A percentile compares a stretch with the other conserved stretches of the same genome.
phyloP scores from a whole-genome alignment of 2,113 vertebrate genomes.

The Neopipo cinnamomea region DNA sequence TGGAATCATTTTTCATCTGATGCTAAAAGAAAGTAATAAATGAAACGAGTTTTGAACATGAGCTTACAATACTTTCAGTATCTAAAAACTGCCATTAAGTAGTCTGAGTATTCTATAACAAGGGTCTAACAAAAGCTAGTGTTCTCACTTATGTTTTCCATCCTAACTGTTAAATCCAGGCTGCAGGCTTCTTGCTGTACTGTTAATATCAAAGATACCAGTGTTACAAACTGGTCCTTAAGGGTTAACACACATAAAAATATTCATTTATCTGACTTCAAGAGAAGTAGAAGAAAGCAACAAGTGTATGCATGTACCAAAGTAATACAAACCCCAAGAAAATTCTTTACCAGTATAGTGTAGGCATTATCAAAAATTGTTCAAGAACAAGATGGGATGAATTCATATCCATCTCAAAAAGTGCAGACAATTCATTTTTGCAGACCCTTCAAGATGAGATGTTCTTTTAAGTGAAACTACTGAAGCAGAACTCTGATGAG shows the following conservation, averaged over 20 bases:
- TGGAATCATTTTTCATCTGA: background rate
- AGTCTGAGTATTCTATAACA: background rate
- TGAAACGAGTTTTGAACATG: background rate
- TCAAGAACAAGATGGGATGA: background rate
- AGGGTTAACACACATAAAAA: background rate
- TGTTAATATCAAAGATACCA: background rate
- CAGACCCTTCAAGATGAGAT: background rate
- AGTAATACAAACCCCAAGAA: background rate
- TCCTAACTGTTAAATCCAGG: background rate
- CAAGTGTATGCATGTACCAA: background rate
- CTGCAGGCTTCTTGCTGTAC: background rate
- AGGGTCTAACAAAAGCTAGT: background rate
- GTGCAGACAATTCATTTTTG: background rate
- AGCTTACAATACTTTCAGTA: background rate
- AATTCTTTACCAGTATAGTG: background rate
- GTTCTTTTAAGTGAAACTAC: slow-evolving; percentile 1
- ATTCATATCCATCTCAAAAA: background rate
- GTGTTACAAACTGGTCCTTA: background rate
- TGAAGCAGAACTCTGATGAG: slow-evolving; percentile 33
- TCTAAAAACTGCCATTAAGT: background rate
- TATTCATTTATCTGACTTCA: background rate
- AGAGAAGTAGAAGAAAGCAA: background rate
- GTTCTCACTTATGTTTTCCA: background rate
- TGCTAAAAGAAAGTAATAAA: slow-evolving; percentile 4
- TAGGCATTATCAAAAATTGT: background rate